Evolutionary conservation across 2,797 vertebrate genomes (phyloP).

Genomic region (Linurgus olivaceus): DNA sequence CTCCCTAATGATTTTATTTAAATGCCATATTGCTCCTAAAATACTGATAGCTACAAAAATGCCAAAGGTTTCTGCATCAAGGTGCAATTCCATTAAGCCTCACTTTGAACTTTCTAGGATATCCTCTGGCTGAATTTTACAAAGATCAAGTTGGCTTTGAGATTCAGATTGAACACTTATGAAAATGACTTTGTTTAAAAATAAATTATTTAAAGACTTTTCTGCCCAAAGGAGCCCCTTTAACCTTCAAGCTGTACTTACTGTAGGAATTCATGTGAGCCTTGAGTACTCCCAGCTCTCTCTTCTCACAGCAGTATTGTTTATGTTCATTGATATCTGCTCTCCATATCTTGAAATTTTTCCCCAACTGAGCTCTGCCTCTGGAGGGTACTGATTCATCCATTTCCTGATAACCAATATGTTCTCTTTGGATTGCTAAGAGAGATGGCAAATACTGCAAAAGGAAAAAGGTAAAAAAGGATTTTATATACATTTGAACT

Average conservation of each 20-base stretch:
- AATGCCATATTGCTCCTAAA: neutral
- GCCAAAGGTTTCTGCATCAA: neutral
- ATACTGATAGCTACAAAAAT: neutral
- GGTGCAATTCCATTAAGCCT: neutral
- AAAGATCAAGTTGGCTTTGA: neutral
- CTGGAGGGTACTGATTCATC: neutral
- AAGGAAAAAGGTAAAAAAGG: neutral
- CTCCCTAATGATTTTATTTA: neutral
- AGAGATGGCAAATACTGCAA: neutral
- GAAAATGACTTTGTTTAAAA: neutral
- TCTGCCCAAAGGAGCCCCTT: neutral
- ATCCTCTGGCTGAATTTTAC: neutral
- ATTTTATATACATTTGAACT: neutral
- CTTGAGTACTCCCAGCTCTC: neutral
- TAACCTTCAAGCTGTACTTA: conserved; percentile 1
- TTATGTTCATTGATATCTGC: neutral
- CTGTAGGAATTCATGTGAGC: neutral
- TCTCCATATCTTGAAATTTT: neutral
- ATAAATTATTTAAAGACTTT: neutral
- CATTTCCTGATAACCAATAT: neutral
- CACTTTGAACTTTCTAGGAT: neutral
- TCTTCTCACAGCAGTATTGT: neutral
- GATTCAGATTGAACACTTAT: neutral
- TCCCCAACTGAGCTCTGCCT: neutral
- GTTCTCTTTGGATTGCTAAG: neutral